phyloP scores from a whole-genome alignment of 2,888 invertebrate genomes.

The Pedicia rivosa region DNA sequence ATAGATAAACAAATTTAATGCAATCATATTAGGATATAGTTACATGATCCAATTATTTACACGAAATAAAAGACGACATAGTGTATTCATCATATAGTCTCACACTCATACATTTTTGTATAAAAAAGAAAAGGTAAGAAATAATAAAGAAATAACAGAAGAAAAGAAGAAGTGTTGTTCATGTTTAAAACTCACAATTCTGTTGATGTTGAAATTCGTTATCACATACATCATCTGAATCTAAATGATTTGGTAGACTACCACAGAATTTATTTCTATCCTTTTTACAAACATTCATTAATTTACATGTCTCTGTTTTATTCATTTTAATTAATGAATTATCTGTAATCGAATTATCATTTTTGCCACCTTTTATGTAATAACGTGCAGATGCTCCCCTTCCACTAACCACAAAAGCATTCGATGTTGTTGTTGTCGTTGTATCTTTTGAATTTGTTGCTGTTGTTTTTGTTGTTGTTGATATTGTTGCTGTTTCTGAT shows the following conservation, averaged over 20 bases:
- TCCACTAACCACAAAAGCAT: neutral
- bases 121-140: too few species aligned
- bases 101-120: too few species aligned
- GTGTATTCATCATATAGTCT: too few species aligned
- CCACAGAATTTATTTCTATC: constrained; percentile 15
- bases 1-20: too few species aligned
- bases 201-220: neutral
- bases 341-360: neutral
- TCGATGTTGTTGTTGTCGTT: neutral
- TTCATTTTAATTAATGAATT: neutral
- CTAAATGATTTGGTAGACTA: constrained; percentile 15
- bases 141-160: too few species aligned
- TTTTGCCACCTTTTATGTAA: too few species aligned
- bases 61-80: too few species aligned
- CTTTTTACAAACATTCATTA: constrained; percentile 10
- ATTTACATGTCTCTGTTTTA: too few species aligned
- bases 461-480: neutral
- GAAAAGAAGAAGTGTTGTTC: too few species aligned
- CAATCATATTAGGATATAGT: too few species aligned
- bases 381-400: neutral
- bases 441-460: neutral
- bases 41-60: too few species aligned
- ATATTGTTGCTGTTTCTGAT: neutral
- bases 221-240: constrained; percentile 11
- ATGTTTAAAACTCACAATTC: too few species aligned